phyloP scores from a whole-genome alignment of 2,888 invertebrate species.

The Andrena flavipes region DNA sequence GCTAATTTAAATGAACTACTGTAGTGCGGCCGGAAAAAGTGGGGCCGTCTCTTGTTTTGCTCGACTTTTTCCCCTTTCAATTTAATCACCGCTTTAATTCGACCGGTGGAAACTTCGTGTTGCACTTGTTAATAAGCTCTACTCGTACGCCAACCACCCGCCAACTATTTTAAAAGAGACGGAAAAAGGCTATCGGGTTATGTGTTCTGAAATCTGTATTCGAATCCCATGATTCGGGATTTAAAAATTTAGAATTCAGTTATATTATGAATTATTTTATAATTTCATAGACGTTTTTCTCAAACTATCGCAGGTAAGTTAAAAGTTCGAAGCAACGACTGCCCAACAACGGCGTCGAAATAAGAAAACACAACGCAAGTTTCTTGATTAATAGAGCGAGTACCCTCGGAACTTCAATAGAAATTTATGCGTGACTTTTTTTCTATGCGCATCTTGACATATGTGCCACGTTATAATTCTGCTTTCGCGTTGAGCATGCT shows the following conservation, averaged over 20 bases:
- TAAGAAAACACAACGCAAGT: neutral
- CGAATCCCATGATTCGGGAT: neutral
- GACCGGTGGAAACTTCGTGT: constrained; percentile 43
- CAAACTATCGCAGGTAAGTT: neutral
- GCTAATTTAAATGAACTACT: constrained; percentile 63
- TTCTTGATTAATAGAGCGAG: constrained; percentile 22
- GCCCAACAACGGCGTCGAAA: neutral
- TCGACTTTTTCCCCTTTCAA: constrained; percentile 44
- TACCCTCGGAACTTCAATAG: neutral
- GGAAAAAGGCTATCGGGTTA: constrained; percentile 10
- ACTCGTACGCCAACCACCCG: too few relatives aligned
- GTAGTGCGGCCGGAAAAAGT: constrained; percentile 29
- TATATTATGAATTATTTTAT: neutral
- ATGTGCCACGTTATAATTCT: neutral
- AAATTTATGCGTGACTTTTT: neutral
- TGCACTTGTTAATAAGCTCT: constrained; percentile 38
- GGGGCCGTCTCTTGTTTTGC: constrained; percentile 34
- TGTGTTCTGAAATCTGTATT: neutral
- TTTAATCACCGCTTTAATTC: constrained; percentile 60
- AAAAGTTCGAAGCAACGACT: constrained; percentile 1
- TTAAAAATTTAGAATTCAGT: too few relatives aligned
- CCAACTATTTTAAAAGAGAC: constrained; percentile 3
- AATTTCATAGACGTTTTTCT: neutral
- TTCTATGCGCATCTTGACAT: neutral
- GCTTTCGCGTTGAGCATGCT: neutral